Conservation (phyloP, 2,888 invertebrate species). For the Trissolcus japonicus region DNA sequence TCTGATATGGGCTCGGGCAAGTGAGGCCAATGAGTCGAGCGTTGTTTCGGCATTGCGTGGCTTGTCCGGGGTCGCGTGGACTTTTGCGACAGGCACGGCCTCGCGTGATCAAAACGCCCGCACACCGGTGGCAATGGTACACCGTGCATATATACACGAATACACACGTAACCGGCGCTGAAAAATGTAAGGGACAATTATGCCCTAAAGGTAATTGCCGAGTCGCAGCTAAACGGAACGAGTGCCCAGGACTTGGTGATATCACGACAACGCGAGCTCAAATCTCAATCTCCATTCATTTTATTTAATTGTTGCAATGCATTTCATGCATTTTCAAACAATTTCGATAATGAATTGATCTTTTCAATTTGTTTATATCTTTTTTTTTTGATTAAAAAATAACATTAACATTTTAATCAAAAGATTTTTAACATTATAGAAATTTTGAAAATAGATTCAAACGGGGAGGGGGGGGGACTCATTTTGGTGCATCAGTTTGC, state of each 20-base stretch:
- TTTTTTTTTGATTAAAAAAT: neutral
- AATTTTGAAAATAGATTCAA: neutral
- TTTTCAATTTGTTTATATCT: neutral
- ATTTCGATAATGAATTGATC: no score
- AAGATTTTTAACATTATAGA: neutral
- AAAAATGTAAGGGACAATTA: constrained; percentile 74
- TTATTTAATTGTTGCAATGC: no score
- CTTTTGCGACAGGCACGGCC: constrained; percentile 76
- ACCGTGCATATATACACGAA: constrained; percentile 50
- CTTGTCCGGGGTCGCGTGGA: constrained; percentile 72
- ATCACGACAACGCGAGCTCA: constrained; percentile 66
- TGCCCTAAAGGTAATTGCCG: constrained; percentile 74
- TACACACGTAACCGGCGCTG: constrained; percentile 57
- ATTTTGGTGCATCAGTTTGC: no score
- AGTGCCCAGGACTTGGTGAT: constrained; percentile 63
- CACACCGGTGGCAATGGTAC: constrained; percentile 51
- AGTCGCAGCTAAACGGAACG: constrained; percentile 72
- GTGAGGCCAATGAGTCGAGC: constrained; percentile 67
- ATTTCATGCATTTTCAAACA: no score
- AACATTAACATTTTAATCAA: neutral
- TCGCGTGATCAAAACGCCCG: constrained; percentile 73
- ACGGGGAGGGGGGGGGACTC: no score
- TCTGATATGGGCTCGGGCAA: constrained; percentile 69
- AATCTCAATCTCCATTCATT: constrained; percentile 62
- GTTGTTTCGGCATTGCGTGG: constrained; percentile 75